These are phyloP conservation scores for Ploceus nigricollis DNA, from an alignment of 2,113 vertebrate species.

Conservation along the genomic window DNA sequence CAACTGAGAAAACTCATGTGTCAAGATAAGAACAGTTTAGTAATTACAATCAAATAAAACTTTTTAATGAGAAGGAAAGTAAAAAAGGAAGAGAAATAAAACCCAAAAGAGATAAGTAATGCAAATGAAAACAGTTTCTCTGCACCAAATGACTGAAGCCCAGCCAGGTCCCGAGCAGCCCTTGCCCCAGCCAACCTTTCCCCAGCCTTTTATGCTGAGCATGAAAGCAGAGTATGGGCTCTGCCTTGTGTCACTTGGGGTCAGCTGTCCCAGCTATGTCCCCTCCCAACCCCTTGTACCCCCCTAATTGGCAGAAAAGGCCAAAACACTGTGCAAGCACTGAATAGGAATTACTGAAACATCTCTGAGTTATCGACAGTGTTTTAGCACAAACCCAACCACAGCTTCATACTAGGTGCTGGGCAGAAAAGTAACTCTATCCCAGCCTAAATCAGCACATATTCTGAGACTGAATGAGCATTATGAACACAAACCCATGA, in stretches of 20 bases:
- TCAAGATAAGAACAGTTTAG: background rate
- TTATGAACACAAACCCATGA: background rate
- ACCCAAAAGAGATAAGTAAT: background rate
- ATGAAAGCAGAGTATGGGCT: background rate
- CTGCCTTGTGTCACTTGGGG: background rate
- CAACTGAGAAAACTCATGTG: background rate
- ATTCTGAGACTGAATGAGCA: background rate
- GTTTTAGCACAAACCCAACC: background rate
- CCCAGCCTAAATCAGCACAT: background rate
- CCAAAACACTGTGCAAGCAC: background rate
- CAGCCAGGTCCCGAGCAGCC: accelerated
- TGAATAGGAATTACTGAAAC: background rate
- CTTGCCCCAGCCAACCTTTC: background rate
- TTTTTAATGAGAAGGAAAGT: background rate
- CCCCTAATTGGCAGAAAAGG: background rate
- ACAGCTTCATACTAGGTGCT: no score
- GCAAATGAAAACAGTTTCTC: background rate
- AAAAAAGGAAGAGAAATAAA: background rate
- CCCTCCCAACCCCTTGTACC: background rate
- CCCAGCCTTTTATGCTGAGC: background rate
- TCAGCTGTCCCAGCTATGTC: background rate
- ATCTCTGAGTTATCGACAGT: no score
- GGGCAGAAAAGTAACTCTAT: background rate
- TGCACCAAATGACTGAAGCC: background rate
- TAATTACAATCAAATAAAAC: background rate